phyloP scores from a whole-genome alignment of 2,888 invertebrate genomes.

The Vandiemenella viatica region DNA sequence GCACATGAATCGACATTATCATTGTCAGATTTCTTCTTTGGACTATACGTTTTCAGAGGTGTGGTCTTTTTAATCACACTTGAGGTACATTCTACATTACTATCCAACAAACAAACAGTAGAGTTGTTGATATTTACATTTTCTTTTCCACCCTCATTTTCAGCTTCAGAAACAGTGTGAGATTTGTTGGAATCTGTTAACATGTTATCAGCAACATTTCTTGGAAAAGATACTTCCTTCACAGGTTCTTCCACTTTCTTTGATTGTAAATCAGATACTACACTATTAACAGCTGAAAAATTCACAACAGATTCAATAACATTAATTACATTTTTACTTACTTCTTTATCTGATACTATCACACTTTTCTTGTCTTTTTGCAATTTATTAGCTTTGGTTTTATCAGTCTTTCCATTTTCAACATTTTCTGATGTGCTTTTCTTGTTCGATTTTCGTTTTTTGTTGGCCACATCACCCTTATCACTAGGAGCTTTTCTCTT shows the following conservation, averaged over 20 bases:
- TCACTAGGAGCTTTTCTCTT: background rate
- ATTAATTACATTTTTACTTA: background rate
- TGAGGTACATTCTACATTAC: background rate
- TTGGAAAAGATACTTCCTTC: background rate
- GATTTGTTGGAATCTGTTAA: background rate
- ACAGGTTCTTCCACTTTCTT: background rate
- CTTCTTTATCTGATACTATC: background rate
- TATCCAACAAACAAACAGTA: background rate
- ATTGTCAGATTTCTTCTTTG: slow-evolving; percentile 1
- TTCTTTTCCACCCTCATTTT: background rate
- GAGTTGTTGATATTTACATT: background rate
- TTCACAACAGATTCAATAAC: background rate
- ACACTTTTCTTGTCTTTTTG: slow-evolving; percentile 2
- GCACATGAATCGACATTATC: background rate
- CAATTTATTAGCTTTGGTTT: background rate
- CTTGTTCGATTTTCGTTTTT: slow-evolving; percentile 1
- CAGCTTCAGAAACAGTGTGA: background rate
- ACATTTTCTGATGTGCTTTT: background rate
- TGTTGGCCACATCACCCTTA: background rate
- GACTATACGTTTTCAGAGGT: slow-evolving; percentile 8
- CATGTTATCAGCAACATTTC: background rate
- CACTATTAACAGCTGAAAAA: background rate
- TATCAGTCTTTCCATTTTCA: background rate
- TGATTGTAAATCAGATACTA: background rate
- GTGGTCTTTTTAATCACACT: background rate